Evolutionary conservation across 2,888 invertebrate species (phyloP).

Genomic region (Campoplex capitator): DNA sequence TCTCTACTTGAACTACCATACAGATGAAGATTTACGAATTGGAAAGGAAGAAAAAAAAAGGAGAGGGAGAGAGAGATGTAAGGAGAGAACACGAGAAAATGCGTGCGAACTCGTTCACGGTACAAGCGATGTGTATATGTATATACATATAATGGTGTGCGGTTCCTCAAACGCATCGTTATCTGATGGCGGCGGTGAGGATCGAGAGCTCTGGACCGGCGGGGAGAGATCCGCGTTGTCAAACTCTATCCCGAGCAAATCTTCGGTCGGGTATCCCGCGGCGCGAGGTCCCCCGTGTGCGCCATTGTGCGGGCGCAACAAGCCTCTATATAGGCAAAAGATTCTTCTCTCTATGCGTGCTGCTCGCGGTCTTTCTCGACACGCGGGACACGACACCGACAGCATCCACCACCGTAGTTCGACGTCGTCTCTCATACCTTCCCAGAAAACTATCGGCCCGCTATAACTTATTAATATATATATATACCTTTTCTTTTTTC

Average conservation of each 20-base stretch:
- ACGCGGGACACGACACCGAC: conserved; percentile 69
- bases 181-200: conserved; percentile 70
- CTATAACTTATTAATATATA: conserved; percentile 83
- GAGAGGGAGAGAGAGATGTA: conserved; percentile 45
- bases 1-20: conserved; percentile 19
- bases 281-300: conserved; percentile 76
- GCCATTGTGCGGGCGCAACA: conserved; percentile 77
- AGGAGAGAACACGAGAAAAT: conserved; percentile 73
- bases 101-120: conserved; percentile 76
- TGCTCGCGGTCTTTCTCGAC: conserved; percentile 50
- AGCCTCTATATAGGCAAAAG: conserved; percentile 61
- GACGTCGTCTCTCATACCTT: conserved; percentile 71
- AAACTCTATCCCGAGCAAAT: conserved; percentile 83
- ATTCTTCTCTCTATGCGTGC: conserved; percentile 69
- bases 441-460: conserved; percentile 80
- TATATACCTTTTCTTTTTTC: conserved; percentile 26
- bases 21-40: conserved; percentile 55
- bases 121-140: conserved; percentile 16
- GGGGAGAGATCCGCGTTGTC: conserved; percentile 82
- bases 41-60: conserved; percentile 40
- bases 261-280: conserved; percentile 79
- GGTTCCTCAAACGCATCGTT: conserved; percentile 73
- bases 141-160: conserved; percentile 63
- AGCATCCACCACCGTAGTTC: conserved; percentile 71
- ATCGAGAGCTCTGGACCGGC: conserved; percentile 64